These are phyloP conservation scores for Rhinichthys klamathensis DNA, from an alignment of 2,113 vertebrate species.

Conservation along the genomic window DNA sequence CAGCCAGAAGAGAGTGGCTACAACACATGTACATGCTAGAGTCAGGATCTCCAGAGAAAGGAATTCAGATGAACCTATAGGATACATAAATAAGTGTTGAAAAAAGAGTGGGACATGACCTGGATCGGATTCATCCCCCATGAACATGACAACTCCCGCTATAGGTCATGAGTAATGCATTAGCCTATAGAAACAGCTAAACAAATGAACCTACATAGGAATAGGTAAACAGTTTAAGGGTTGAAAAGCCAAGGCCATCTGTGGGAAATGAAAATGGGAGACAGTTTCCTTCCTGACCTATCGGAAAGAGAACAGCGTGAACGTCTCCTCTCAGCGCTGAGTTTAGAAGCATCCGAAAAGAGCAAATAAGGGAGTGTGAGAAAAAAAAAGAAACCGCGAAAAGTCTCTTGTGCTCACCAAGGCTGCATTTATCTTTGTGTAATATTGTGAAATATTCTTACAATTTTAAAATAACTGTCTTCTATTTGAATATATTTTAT, in stretches of 20 bases:
- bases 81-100: slow-evolving; percentile 37
- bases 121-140: neutral
- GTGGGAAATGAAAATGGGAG: slow-evolving; percentile 90
- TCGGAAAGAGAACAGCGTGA: slow-evolving; percentile 72
- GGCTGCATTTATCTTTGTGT: neutral
- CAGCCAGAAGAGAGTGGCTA: slow-evolving; percentile 90
- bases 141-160: neutral
- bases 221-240: slow-evolving; percentile 80
- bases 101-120: neutral
- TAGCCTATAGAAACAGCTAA: slow-evolving; percentile 10
- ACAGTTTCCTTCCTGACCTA: slow-evolving; percentile 90
- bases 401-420: neutral
- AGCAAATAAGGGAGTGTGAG: slow-evolving; percentile 30
- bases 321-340: slow-evolving; percentile 52
- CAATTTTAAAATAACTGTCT: too few species aligned
- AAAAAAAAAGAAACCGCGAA: neutral
- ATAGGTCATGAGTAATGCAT: neutral
- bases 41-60: slow-evolving; percentile 89
- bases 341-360: slow-evolving; percentile 54
- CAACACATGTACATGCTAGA: slow-evolving; percentile 88
- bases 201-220: slow-evolving; percentile 67
- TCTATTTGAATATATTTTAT: neutral
- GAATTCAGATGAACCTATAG: slow-evolving; percentile 78
- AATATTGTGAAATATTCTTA: neutral
- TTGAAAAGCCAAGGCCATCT: slow-evolving; percentile 74